These are phyloP conservation scores for Hyaena hyaena DNA, from an alignment of 2,113 vertebrate species.

Conservation along the genomic window DNA sequence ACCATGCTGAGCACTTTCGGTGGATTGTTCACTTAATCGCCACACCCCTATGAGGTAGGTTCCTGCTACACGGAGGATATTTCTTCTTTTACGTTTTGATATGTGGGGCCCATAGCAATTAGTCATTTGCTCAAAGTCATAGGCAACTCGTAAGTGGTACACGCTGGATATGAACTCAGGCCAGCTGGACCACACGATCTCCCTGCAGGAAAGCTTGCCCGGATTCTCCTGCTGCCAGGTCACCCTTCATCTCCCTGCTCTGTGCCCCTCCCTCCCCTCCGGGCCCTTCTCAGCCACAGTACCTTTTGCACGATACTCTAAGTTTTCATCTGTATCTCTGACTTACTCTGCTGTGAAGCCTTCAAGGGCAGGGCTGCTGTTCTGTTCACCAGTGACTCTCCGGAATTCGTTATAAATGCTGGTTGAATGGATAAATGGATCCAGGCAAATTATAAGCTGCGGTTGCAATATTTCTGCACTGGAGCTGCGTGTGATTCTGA, in stretches of 20 bases:
- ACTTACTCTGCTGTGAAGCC: neutral
- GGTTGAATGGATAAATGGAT: neutral
- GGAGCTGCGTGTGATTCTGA: neutral
- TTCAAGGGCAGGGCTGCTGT: neutral
- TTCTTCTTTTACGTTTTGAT: neutral
- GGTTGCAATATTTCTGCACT: neutral
- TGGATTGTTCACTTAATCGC: neutral
- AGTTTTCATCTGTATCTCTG: neutral
- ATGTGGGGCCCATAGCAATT: neutral
- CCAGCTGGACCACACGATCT: neutral
- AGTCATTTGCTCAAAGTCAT: neutral
- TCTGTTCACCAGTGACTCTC: neutral
- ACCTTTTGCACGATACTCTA: neutral
- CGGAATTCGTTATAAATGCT: neutral
- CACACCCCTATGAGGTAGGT: neutral
- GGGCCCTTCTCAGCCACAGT: neutral
- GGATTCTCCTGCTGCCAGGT: neutral
- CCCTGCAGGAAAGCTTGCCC: neutral
- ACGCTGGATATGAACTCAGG: neutral
- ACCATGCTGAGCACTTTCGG: neutral
- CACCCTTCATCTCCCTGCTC: neutral
- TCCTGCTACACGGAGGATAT: neutral
- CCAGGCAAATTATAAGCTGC: neutral
- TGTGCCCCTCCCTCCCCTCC: neutral
- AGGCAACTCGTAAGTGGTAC: neutral